These are phyloP conservation scores for Phalacrocorax aristotelis DNA, from an alignment of 2,113 vertebrate genomes.

Conservation along the genomic window DNA sequence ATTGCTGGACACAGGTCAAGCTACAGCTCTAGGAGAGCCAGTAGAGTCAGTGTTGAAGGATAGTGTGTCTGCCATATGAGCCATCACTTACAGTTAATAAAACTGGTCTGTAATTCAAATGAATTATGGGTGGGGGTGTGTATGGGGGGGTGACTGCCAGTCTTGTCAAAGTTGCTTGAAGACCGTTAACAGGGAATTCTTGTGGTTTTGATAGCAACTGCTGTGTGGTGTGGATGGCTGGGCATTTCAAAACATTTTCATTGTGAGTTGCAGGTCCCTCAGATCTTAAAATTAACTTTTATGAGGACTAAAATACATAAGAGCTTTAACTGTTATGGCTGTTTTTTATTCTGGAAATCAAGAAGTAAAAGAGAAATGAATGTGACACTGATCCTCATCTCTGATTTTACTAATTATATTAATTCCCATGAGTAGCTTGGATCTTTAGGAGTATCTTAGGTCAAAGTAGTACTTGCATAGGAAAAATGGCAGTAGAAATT, in stretches of 20 bases:
- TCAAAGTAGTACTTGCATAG: neutral
- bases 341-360: neutral
- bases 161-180: neutral
- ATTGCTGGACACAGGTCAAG: neutral
- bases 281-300: neutral
- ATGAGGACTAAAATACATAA: neutral
- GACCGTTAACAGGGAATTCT: neutral
- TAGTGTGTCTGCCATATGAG: neutral
- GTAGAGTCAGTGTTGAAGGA: neutral
- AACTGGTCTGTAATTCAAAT: neutral
- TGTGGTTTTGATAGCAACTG: neutral
- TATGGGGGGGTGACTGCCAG: neutral
- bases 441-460: neutral
- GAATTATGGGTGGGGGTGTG: no score
- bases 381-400: neutral
- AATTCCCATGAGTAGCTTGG: neutral
- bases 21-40: neutral
- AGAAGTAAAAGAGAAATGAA: neutral
- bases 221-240: neutral
- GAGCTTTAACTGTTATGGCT: neutral
- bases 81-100: neutral
- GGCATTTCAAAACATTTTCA: neutral
- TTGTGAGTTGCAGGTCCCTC: neutral
- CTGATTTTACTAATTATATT: neutral
- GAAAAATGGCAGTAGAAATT: neutral